These are phyloP conservation scores for Gulo gulo DNA, from an alignment of 2,113 vertebrate species.

Conservation along the genomic window DNA sequence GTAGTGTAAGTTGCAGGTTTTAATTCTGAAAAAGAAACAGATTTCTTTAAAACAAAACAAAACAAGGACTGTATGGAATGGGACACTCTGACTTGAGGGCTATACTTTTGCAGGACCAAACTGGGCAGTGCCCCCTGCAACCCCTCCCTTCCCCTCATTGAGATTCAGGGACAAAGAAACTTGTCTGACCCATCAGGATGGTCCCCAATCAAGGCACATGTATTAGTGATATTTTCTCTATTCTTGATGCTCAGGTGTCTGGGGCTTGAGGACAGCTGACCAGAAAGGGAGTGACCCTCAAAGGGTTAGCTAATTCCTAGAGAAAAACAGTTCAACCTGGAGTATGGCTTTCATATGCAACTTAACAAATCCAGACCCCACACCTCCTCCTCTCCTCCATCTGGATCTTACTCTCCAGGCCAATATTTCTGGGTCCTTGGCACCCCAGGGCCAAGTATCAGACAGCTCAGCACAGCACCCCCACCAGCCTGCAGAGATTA, in stretches of 20 bases:
- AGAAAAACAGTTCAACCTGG: neutral
- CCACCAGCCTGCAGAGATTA: neutral
- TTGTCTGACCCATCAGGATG: neutral
- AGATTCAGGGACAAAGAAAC: neutral
- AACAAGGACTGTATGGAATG: no score
- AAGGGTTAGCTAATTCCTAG: neutral
- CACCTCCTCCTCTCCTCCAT: neutral
- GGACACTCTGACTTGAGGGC: no score
- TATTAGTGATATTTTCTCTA: neutral
- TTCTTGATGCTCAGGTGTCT: neutral
- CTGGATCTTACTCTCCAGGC: neutral
- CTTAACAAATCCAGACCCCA: neutral
- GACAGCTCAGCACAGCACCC: neutral
- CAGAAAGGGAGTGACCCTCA: neutral
- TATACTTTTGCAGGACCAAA: no score
- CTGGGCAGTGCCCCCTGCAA: no score
- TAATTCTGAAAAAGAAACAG: no score
- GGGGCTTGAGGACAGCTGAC: neutral
- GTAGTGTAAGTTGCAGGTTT: no score
- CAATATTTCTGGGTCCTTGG: neutral
- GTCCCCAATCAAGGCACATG: neutral
- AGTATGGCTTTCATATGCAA: neutral
- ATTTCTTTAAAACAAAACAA: no score
- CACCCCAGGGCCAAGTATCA: neutral
- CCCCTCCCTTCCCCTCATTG: neutral